phyloP scores from a whole-genome alignment of 2,113 vertebrate genomes.

The Thalassoma bifasciatum region DNA sequence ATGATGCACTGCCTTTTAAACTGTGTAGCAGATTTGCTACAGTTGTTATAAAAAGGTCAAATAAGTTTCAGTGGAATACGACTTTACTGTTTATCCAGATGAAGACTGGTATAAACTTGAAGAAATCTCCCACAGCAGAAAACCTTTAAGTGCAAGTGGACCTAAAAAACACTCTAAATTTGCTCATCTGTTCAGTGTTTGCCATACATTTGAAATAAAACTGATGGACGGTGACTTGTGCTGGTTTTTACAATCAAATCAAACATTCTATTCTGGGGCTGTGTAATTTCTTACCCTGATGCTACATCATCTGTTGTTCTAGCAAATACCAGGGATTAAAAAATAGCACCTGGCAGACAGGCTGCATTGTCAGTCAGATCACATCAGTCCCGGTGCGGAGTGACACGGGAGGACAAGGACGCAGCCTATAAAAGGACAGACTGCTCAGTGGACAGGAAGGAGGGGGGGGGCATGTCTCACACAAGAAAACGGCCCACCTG shows the following conservation, averaged over 20 bases:
- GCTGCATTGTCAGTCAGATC: constrained; percentile 77
- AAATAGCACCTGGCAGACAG: constrained; percentile 58
- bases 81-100: not conserved
- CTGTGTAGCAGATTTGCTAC: constrained; percentile 4
- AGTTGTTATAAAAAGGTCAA: not conserved
- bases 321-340: constrained; percentile 58
- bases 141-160: constrained; percentile 26
- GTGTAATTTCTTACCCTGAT: constrained; percentile 1
- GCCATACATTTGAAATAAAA: constrained; percentile 51
- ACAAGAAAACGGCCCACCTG: constrained; percentile 61
- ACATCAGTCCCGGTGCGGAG: constrained; percentile 69
- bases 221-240: constrained; percentile 28
- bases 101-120: not conserved
- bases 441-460: constrained; percentile 43
- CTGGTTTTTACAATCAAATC: constrained; percentile 23
- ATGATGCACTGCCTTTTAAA: constrained; percentile 13
- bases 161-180: constrained; percentile 6
- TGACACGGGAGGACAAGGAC: constrained; percentile 81
- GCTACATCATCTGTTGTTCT: constrained; percentile 47
- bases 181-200: constrained; percentile 48
- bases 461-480: constrained; percentile 28
- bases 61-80: no score
- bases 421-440: constrained; percentile 63
- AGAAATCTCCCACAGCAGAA: not conserved
- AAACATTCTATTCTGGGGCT: not conserved